phyloP scores from a whole-genome alignment of 2,113 vertebrate genomes.

The Ascaphus truei region DNA sequence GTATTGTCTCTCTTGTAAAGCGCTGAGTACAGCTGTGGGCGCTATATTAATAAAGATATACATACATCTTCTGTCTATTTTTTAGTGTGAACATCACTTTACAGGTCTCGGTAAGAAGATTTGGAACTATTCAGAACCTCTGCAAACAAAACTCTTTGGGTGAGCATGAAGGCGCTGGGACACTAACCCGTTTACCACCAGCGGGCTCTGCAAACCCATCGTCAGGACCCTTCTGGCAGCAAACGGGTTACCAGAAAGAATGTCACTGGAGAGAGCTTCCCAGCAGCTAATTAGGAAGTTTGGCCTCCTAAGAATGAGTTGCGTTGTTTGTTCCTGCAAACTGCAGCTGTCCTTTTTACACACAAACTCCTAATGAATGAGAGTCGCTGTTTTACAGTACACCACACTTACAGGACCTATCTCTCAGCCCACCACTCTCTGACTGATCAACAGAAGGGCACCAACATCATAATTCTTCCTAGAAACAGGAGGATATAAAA shows the following conservation, averaged over 20 bases:
- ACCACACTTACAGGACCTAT: conserved; percentile 76
- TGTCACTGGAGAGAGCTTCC: conserved; percentile 63
- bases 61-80: too few species aligned
- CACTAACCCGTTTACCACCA: background rate
- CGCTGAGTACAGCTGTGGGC: too few species aligned
- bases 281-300: conserved; percentile 70
- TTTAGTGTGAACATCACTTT: too few species aligned
- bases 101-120: too few species aligned
- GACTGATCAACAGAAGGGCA: conserved; percentile 73
- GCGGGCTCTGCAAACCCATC: background rate
- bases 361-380: conserved; percentile 74
- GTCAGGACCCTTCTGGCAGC: background rate
- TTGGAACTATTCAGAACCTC: too few species aligned
- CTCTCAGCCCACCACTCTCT: conserved; percentile 73
- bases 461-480: conserved; percentile 77
- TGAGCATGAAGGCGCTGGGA: background rate
- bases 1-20: too few species aligned
- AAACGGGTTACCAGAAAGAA: conserved; percentile 60
- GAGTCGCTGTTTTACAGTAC: conserved; percentile 77
- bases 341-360: conserved; percentile 83
- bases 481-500: conserved; percentile 79
- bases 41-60: too few species aligned
- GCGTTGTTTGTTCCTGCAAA: conserved; percentile 69
- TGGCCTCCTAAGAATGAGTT: conserved; percentile 71
- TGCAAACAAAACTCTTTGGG: too few species aligned